Base-by-base conservation (phyloP, 2,113 vertebrate species). In the Anoplopoma fimbria region DNA sequence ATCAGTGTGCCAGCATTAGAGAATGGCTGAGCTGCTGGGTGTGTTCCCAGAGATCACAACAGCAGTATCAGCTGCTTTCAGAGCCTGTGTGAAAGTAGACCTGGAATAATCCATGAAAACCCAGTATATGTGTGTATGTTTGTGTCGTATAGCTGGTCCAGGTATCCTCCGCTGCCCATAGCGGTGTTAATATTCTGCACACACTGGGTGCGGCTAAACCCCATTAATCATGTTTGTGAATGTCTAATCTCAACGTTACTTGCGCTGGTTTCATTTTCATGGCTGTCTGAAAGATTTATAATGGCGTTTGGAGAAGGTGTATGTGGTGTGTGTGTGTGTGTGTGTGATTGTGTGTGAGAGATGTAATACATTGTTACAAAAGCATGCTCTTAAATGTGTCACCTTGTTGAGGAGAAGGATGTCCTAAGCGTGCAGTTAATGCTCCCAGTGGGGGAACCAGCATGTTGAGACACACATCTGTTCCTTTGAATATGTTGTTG, bases 221-320 rank as follows among this genome's bases (percentile, higher is more conserved):
- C 88, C 94, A 93, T 94, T 94, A 93, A 94, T 94, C 94, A 94
- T 92, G 92, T 94, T 94, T 92, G 93, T 92, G 92, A 93, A 94
- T 94, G 92, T 94, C 90, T 94, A 94, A 93, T 94, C 90, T 92
- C 91, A 92, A 92, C 79, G 88, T 94, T 93, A 93, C 92, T 94
- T 93, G 91, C 67, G 62, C 88, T 88, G 89, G 87, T 93, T 94
- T 93, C 93, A 94, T 93, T 94, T 94, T 94, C 94, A 94, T 84
- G 91, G 91, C 93, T 94, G 94, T 92, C 94, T 86, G 90, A 79
- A 92, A 94, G 93, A 94, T 94, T 94, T 94, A 94, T 94, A 94
- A 93, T 91, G 91, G 89, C 79, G 79, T 92, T 89, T 88, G 84
- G 82, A 79, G 75, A 85, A 79, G 70, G 81, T 88, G 84, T 77